Conservation (phyloP, 2,113 vertebrate genomes). For the Pyrgilauda ruficollis region DNA sequence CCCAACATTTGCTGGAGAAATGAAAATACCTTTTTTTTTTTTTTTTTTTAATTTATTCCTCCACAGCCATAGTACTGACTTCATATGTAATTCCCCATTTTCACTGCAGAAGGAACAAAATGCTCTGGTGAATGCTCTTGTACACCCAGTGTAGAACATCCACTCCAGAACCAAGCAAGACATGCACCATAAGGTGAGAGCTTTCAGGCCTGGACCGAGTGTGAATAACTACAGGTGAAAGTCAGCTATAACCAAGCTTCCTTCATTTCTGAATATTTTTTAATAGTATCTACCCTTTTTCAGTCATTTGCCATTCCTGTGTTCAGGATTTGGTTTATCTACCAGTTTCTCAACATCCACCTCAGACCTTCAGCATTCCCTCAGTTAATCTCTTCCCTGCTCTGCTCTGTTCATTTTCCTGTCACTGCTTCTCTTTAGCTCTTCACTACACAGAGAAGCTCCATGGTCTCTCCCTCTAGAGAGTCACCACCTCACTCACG, state of each 20-base stretch:
- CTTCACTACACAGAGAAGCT: neutral
- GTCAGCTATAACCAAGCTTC: neutral
- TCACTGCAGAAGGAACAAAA: neutral
- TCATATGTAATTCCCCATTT: neutral
- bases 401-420: neutral
- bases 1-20: neutral
- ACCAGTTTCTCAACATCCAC: neutral
- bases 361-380: neutral
- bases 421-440: neutral
- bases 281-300: neutral
- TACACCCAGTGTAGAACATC: neutral
- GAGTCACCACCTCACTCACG: accelerated
- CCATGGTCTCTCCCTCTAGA: neutral
- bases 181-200: neutral
- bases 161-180: neutral
- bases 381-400: neutral
- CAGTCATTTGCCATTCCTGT: accelerated
- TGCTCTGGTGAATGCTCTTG: neutral
- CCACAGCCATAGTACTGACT: neutral
- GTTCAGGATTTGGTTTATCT: neutral
- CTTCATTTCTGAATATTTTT: neutral
- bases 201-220: neutral
- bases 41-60: neutral
- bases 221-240: neutral
- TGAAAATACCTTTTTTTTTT: neutral